Evolutionary conservation across 2,113 vertebrate species (phyloP).

Genomic region (Scomber scombrus): DNA sequence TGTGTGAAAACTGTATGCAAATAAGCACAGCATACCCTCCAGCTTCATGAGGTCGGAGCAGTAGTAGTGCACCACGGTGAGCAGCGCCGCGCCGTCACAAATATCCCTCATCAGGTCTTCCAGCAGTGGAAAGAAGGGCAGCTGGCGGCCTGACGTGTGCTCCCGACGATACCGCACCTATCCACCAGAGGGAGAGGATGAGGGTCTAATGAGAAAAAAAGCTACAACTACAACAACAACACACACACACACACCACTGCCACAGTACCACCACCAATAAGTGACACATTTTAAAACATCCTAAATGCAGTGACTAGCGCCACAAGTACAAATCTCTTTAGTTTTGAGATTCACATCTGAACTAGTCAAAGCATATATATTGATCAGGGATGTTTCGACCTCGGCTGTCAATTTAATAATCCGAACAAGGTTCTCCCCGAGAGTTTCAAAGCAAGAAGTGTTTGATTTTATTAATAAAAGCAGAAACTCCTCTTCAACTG

Average conservation of each 20-base stretch:
- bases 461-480: not conserved
- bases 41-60: slow-evolving; percentile 96
- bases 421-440: slow-evolving; percentile 67
- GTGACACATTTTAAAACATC: slow-evolving; percentile 25
- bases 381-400: slow-evolving; percentile 27
- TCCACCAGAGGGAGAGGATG: slow-evolving; percentile 58
- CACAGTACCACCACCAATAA: not conserved
- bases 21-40: slow-evolving; percentile 86
- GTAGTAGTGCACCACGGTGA: slow-evolving; percentile 94
- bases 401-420: not conserved
- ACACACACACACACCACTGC: not conserved
- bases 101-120: slow-evolving; percentile 96
- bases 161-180: slow-evolving; percentile 97
- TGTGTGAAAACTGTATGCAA: not conserved
- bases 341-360: slow-evolving; percentile 24
- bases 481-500: slow-evolving; percentile 10
- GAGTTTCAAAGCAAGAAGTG: not conserved
- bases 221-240: not conserved
- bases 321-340: slow-evolving; percentile 27
- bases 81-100: slow-evolving; percentile 92
- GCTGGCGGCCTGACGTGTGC: slow-evolving; percentile 89
- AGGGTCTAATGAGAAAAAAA: slow-evolving; percentile 1
- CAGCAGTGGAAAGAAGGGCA: slow-evolving; percentile 92
- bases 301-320: slow-evolving; percentile 38
- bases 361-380: slow-evolving; percentile 40